These are phyloP conservation scores for Onchidella celtica DNA, from an alignment of 2,888 invertebrate species.

Conservation along the genomic window DNA sequence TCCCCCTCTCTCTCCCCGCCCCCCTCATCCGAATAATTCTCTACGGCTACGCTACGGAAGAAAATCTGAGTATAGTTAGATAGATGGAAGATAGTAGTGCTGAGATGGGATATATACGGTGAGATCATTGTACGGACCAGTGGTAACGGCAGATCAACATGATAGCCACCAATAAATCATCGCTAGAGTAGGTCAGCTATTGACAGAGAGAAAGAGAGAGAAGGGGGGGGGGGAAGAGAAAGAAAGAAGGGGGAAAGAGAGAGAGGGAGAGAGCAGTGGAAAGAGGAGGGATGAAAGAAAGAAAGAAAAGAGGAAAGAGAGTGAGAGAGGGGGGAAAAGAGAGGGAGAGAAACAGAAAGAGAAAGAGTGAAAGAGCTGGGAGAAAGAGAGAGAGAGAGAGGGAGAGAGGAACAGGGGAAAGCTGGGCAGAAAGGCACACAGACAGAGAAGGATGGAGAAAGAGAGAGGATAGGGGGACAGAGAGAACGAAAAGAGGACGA, in stretches of 20 bases:
- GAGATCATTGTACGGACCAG: no score
- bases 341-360: neutral
- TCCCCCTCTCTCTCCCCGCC: no score
- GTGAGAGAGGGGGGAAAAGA: neutral
- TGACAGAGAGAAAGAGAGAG: neutral
- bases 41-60: no score
- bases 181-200: no score
- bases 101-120: no score
- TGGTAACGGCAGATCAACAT: no score
- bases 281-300: neutral
- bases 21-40: no score
- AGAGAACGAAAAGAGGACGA: neutral
- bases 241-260: neutral
- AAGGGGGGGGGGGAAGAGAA: neutral
- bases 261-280: neutral
- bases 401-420: constrained; percentile 2
- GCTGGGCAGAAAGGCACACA: neutral
- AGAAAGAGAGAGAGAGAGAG: constrained; percentile 14
- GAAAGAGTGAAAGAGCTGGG: neutral
- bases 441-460: neutral
- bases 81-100: neutral
- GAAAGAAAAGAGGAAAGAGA: neutral
- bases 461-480: neutral
- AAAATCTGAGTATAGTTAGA: neutral
- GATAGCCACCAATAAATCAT: no score